Base-by-base conservation (phyloP, 2,888 invertebrate genomes). In the Reticulitermes lucifugus region DNA sequence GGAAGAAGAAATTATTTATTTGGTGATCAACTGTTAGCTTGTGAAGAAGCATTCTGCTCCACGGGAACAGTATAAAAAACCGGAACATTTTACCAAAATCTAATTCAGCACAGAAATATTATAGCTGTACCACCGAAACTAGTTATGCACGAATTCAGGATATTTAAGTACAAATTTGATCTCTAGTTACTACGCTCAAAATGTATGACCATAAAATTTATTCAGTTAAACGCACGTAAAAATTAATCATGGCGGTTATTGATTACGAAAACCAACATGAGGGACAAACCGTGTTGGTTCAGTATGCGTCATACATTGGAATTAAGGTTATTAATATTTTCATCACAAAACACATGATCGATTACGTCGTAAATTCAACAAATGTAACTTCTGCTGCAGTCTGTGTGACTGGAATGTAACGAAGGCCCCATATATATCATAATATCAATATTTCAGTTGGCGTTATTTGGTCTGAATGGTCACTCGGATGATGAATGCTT, bases 301-400 rank as follows among this genome's bases (percentile, higher is more conserved):
- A 25, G 25, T n/a, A 46, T 73, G 41, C 46, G 51, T 77, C 77
- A 46, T 43, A 43, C 77, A 46, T 77, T 41, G n/a, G 77, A n/a
- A 77, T 77, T 77, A 46, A 77, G 43, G 77, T 22, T 77, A 77
- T 77, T 77, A 51, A 77, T 77, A 77, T 77, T 77, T 51, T 77
- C 43, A 77, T 77, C 77, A 77, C 14, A 21, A 21, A 22, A 77
- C 43, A n/a, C 9, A 77, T 77, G 77, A 77, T 77, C 77, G 77
- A 77, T 77, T 46, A 43, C 77, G n/a, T 46, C 77, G 46, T 77
- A 77, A 77, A 77, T 77, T 77, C 77, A 77, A 77, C 46, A 77
- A 51, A 77, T 51, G 18, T 22, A 51, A 77, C 77, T 46, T 46
- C 43, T 77, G 77, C 65, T 73, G 51, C 77, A 77, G 18, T 46